Percentiles rank a stretch among this genome's conserved stretches.
These are phyloP conservation scores for Plagodis dolabraria DNA, from an alignment of 2,888 invertebrate genomes.

Conservation along the genomic window DNA sequence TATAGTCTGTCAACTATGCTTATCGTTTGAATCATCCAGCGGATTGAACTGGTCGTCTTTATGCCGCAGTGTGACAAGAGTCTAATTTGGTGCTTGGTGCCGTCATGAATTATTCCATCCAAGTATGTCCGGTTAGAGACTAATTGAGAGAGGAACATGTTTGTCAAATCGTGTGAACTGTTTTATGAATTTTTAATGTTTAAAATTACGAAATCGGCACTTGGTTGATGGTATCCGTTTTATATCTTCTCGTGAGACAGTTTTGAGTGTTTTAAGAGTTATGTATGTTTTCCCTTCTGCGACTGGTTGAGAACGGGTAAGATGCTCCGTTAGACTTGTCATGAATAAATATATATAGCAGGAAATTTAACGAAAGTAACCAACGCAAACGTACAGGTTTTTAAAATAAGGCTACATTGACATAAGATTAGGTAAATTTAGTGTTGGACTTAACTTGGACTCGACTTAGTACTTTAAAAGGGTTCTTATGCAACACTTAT, in stretches of 20 bases:
- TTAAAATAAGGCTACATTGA: too few relatives aligned
- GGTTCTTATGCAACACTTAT: too few relatives aligned
- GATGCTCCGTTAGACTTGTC: background rate
- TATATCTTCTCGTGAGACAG: constrained; percentile 17
- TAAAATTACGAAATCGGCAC: constrained; percentile 34
- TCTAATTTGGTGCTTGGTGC: constrained; percentile 56
- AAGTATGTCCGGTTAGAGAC: constrained; percentile 68
- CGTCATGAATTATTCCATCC: constrained; percentile 76
- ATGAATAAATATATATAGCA: too few relatives aligned
- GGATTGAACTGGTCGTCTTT: constrained; percentile 31
- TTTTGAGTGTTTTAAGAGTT: constrained; percentile 4
- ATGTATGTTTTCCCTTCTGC: constrained; percentile 17
- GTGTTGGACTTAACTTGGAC: too few relatives aligned
- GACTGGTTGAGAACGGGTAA: background rate
- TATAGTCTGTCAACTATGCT: constrained; percentile 15
- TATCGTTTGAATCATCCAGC: constrained; percentile 27
- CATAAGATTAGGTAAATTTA: too few relatives aligned
- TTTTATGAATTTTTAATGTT: constrained; percentile 61
- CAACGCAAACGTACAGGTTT: too few relatives aligned
- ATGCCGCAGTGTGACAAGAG: constrained; percentile 49
- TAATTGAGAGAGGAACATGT: constrained; percentile 75
- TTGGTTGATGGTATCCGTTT: constrained; percentile 35
- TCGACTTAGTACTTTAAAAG: too few relatives aligned
- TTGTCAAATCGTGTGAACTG: constrained; percentile 72
- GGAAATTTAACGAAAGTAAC: too few relatives aligned